phyloP scores from a whole-genome alignment of 2,888 invertebrate genomes.

The Aspidiotus rigidus region DNA sequence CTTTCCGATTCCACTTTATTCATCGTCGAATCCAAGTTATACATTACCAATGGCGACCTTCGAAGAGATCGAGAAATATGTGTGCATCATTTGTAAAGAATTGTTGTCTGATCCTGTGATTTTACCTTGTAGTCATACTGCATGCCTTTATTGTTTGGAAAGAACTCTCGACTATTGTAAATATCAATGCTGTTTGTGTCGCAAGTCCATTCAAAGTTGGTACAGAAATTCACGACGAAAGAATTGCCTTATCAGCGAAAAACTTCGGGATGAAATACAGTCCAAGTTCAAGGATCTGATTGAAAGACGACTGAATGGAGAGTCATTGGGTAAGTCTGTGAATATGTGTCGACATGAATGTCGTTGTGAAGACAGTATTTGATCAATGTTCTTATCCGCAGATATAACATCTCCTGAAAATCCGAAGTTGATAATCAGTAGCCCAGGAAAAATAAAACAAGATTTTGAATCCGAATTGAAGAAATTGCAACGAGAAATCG shows the following conservation, averaged over 20 bases:
- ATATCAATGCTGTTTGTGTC: conserved; percentile 26
- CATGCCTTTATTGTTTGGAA: conserved; percentile 18
- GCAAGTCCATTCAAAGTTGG: conserved; percentile 30
- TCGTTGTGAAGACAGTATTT: not conserved
- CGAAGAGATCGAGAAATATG: conserved; percentile 18
- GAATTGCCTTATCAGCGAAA: conserved; percentile 16
- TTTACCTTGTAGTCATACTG: conserved; percentile 23
- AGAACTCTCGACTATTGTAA: conserved; percentile 24
- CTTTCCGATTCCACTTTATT: too few species aligned
- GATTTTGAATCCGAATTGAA: conserved; percentile 13
- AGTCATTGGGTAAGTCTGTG: conserved; percentile 13
- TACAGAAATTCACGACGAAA: conserved; percentile 12
- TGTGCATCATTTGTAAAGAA: conserved; percentile 26
- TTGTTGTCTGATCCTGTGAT: conserved; percentile 26
- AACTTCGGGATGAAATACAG: conserved; percentile 10
- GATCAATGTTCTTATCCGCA: not conserved
- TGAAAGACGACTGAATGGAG: conserved; percentile 11
- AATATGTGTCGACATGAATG: not conserved
- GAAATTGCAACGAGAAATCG: conserved; percentile 13
- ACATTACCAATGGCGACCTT: too few species aligned
- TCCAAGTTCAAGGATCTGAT: conserved; percentile 7
- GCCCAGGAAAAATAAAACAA: conserved; percentile 23
- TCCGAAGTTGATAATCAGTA: conserved; percentile 2
- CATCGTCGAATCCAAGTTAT: too few species aligned
- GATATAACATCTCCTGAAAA: conserved; percentile 1